Evolutionary conservation across 2,113 vertebrate genomes (phyloP), one percentile per base, ranked within the genome.

Genomic region (Odobenus rosmarus): DNA sequence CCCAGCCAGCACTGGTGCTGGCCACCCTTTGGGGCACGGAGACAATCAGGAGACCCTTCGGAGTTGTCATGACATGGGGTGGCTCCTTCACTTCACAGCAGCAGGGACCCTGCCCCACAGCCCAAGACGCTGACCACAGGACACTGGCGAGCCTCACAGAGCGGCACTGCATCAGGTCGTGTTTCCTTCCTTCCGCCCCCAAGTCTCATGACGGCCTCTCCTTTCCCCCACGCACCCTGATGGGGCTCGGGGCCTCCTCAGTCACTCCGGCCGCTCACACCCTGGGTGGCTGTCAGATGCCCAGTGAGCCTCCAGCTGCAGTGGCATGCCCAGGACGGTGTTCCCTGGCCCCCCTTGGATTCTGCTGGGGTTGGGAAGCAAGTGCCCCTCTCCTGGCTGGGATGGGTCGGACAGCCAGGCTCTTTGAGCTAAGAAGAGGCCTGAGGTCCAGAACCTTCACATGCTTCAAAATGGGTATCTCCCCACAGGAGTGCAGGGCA

Each of bases 121-220:
- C 7, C 16, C 2, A 2, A 71, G 19, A 12, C 0, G 0, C 95
- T 33, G 26, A 4, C 46, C 49, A 28, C 49, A 33, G 83, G 36
- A 51, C 12, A 21, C 26, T 2, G 0, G 55, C 1, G 24, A 61
- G 36, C 67, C 76, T 57, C 53, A 1, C 2, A 0, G 53, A 18
- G 13, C n/a, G 51, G 93, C 42, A 0, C 59, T 7, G 33, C 1
- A 0, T 7, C 55, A 42, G 36, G 24, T 15, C 15, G 0, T 5
- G 5, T 5, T 18, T 69, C 71, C 84, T 55, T 79, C 94, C 36
- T 85, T 8, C 72, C 5, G 33, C 64, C 74, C 1, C 0, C 0
- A 0, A 19, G 80, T 71, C 82, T 69, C 42, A 9, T 4, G 12
- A 79, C 4, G 21, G 92, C 91, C 53, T 57, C n/a, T 39, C 74